phyloP scores from a whole-genome alignment of 2,113 vertebrate genomes.

The Dendropsophus ebraccatus region DNA sequence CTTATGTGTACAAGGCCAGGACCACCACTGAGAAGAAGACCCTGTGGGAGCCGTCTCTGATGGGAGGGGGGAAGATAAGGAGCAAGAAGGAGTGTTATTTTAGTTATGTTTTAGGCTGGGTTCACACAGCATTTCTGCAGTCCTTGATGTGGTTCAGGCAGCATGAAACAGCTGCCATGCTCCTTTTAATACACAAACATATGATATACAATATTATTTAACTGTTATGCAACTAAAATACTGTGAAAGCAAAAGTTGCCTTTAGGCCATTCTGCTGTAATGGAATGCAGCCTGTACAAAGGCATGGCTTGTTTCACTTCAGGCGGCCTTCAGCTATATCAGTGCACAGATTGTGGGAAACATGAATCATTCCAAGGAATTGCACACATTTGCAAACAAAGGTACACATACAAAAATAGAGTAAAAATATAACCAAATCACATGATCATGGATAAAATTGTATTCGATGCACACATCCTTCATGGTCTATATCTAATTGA shows the following conservation, averaged over 20 bases:
- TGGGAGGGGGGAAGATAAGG: no score
- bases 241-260: background rate
- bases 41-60: no score
- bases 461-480: background rate
- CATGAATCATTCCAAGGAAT: background rate
- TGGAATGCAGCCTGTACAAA: background rate
- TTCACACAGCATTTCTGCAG: no score
- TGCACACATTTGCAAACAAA: background rate
- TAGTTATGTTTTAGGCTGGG: no score
- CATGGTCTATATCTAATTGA: background rate
- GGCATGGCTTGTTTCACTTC: conserved; percentile 5
- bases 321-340: background rate
- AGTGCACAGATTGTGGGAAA: no score
- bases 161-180: no score
- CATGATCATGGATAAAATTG: background rate
- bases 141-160: no score
- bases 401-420: background rate
- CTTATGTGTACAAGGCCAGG: no score
- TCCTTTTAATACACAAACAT: no score
- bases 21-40: no score
- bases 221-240: background rate
- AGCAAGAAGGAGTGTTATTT: no score
- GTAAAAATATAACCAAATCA: background rate
- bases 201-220: no score
- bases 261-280: background rate